Conservation (phyloP, 2,113 vertebrate species). For the Serilophus lunatus region DNA sequence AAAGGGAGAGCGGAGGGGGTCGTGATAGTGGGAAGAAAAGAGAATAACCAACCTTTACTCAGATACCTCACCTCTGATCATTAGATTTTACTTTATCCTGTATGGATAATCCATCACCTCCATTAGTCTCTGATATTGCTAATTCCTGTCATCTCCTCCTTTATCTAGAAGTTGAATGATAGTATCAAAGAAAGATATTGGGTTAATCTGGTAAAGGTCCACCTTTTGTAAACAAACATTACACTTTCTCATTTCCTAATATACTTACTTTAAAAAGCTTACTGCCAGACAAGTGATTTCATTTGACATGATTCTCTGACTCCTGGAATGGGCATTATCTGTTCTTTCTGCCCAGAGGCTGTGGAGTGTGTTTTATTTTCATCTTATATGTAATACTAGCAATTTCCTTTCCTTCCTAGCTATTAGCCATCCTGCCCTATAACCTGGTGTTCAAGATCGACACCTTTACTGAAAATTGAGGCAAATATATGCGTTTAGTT, state of each 20-base stretch:
- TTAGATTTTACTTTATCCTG: not conserved
- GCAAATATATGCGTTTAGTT: not conserved
- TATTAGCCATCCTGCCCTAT: not conserved
- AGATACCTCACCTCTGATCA: not conserved
- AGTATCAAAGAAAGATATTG: not conserved
- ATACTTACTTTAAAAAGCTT: not conserved
- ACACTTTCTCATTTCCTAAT: not conserved
- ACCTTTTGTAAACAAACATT: not conserved
- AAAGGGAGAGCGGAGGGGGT: accelerated
- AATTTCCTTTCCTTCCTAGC: not conserved
- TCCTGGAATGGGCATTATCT: not conserved
- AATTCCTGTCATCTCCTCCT: not conserved
- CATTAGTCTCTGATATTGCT: not conserved
- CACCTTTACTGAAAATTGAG: not conserved
- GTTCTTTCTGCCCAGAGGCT: not conserved
- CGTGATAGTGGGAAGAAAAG: not conserved
- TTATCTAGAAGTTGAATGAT: not conserved
- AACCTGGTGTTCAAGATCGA: not conserved
- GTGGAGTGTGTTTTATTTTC: not conserved
- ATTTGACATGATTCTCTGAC: not conserved
- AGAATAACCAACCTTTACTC: not conserved
- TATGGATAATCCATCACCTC: not conserved
- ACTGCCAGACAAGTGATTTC: not conserved
- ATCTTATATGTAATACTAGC: not conserved
- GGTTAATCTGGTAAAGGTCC: not conserved